These are phyloP conservation scores for Branchinecta lynchi DNA, from an alignment of 1,140 invertebrate species.

Conservation along the genomic window DNA sequence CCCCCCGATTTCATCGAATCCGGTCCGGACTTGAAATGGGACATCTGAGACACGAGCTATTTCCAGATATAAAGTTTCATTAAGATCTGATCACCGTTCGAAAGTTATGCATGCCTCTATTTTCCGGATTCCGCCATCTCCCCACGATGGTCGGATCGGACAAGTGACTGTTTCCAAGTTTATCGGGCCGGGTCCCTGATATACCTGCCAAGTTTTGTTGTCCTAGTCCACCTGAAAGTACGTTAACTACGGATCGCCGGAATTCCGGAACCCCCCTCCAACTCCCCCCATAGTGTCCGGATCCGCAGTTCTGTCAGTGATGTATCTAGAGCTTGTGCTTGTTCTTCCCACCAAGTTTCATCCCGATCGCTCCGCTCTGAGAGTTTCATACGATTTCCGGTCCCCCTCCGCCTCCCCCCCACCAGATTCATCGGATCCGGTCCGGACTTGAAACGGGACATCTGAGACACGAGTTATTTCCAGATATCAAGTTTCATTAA, in stretches of 20 bases:
- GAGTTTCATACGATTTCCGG: not conserved
- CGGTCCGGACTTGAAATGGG: not conserved
- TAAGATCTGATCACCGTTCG: slow-evolving; percentile 8
- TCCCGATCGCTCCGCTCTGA: slow-evolving; percentile 4
- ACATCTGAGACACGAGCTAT: not conserved
- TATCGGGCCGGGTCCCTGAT: too few relatives aligned
- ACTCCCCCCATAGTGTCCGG: too few relatives aligned
- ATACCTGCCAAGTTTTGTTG: too few relatives aligned
- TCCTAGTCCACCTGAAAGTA: too few relatives aligned
- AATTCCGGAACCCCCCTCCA: too few relatives aligned
- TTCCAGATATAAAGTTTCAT: slow-evolving; percentile 7
- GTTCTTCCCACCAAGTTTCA: slow-evolving; percentile 9
- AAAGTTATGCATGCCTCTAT: not conserved
- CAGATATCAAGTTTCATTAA: too few relatives aligned
- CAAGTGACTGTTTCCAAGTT: too few relatives aligned
- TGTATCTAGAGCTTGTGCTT: slow-evolving; percentile 1
- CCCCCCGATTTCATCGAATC: not conserved
- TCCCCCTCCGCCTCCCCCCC: too few relatives aligned
- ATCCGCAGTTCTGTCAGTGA: not conserved
- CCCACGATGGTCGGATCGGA: not conserved
- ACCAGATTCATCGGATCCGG: too few relatives aligned
- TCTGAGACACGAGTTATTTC: too few relatives aligned
- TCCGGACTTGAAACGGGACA: too few relatives aligned
- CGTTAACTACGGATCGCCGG: too few relatives aligned
- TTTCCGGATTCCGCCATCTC: not conserved